Conservation (phyloP, 1,140 invertebrate species). For the Oncopodura yosiiana region DNA sequence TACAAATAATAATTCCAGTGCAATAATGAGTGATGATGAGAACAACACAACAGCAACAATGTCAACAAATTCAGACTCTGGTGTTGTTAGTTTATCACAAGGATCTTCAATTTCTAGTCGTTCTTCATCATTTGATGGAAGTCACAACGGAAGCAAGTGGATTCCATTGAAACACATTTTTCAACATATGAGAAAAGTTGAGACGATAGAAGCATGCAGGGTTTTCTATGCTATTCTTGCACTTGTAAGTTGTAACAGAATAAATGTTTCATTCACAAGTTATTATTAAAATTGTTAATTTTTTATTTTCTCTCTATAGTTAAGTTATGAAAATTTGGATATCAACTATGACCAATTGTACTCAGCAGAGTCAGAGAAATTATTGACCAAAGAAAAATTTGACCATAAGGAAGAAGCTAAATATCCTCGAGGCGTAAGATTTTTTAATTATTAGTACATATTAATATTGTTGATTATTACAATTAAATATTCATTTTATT, state of each 20-base stretch:
- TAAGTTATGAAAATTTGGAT: conserved; percentile 28
- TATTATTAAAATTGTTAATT: neutral
- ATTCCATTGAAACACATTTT: conserved; percentile 21
- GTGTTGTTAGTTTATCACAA: neutral
- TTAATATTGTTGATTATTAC: too few relatives aligned
- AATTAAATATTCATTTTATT: too few relatives aligned
- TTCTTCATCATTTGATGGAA: neutral
- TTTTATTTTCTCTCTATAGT: conserved; percentile 13
- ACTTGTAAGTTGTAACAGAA: conserved; percentile 14
- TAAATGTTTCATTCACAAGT: neutral
- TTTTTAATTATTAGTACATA: too few relatives aligned
- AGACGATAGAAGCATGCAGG: conserved; percentile 19
- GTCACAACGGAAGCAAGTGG: conserved; percentile 19
- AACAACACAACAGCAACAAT: too few relatives aligned
- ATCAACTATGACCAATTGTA: conserved; percentile 29
- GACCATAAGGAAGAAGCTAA: conserved; percentile 15
- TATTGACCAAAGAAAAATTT: conserved; percentile 5
- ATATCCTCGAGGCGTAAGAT: conserved; percentile 16
- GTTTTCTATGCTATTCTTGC: conserved; percentile 27
- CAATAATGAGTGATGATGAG: too few relatives aligned
- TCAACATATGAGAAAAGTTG: conserved; percentile 23
- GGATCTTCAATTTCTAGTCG: neutral
- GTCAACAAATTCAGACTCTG: neutral
- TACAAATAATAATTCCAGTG: too few relatives aligned
- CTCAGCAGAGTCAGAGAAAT: conserved; percentile 20